Evolutionary conservation across 2,113 vertebrate species (phyloP), one percentile per base, ranked within the genome.

Genomic region (Donacobius atricapilla): DNA sequence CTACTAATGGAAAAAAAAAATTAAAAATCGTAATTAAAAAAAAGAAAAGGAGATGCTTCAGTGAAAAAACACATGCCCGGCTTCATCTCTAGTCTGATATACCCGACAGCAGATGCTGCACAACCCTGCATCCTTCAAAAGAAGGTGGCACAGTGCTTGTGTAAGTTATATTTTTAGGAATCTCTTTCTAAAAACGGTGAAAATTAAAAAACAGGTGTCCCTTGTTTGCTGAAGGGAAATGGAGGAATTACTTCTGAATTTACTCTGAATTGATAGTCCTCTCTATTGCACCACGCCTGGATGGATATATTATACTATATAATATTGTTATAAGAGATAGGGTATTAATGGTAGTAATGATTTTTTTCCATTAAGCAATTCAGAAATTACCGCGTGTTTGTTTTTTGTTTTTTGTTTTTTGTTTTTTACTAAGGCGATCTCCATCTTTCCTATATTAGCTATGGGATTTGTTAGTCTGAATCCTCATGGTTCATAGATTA

Each of bases 1-100:
- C 24, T 57, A 11, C 31, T 25, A 45, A 31, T 27, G 13, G 9
- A 23, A 48, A 9, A 24, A 69, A 39, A n/a, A 40, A 61, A 15
- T 11, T 13, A 31, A 25, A 42, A 77, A 42, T 14, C 4, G 17
- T 39, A 16, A 16, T 24, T 33, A 4, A 25, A 30, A 31, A 31
- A 50, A 4, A 56, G 13, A 21, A 21, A 56, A 1, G 18, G 0
- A 39, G 19, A 21, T 0, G 0, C 8, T 72, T 71, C 51, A 30
- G 35, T 48, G 25, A 80, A 80, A 77, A 73, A 70, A 33, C 18
- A 25, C 2, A 3, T 40, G 40, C 28, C 37, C 90, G 54, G 23
- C 75, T 90, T 87, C 8, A 24, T 11, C 56, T 68, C 23, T 42
- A 30, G 27, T 44, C 21, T 87, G 42, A 44, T 1, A 5, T 15